phyloP scores from a whole-genome alignment of 2,888 invertebrate species.

The Dynastes maya region DNA sequence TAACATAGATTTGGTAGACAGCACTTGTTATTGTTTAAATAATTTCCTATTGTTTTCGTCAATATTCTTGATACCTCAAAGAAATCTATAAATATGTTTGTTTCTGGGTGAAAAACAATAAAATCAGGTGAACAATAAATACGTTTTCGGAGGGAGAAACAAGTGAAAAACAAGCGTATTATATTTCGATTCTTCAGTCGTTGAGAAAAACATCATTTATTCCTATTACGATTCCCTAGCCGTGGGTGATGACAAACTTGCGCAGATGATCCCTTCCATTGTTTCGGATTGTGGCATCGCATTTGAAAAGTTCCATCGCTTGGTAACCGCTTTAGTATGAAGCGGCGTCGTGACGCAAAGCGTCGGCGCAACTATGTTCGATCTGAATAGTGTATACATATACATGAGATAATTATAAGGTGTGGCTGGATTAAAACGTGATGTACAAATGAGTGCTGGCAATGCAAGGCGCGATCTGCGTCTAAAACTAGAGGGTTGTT shows the following conservation, averaged over 20 bases:
- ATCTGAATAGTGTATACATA: conserved; percentile 52
- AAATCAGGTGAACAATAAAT: too few species aligned
- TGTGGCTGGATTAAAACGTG: conserved; percentile 66
- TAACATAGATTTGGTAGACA: too few species aligned
- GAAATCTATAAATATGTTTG: too few species aligned
- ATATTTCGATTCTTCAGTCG: background rate
- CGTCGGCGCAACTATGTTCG: conserved; percentile 61
- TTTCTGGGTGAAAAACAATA: too few species aligned
- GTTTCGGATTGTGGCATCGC: conserved; percentile 8
- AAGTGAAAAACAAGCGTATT: conserved; percentile 8
- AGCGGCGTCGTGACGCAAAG: conserved; percentile 62
- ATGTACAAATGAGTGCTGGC: conserved; percentile 64
- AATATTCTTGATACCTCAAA: too few species aligned
- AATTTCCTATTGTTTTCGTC: too few species aligned
- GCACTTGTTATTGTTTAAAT: too few species aligned
- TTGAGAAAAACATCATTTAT: background rate
- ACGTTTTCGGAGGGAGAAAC: background rate
- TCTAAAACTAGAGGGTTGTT: conserved; percentile 64
- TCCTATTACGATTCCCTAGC: background rate
- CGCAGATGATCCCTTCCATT: conserved; percentile 35
- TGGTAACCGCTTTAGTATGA: conserved; percentile 53
- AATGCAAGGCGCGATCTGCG: conserved; percentile 63
- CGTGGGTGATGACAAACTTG: conserved; percentile 11
- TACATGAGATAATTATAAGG: conserved; percentile 64
- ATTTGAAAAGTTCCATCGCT: conserved; percentile 40